Base-by-base conservation (phyloP, 2,113 vertebrate genomes). In the Aegotheles bennettii region DNA sequence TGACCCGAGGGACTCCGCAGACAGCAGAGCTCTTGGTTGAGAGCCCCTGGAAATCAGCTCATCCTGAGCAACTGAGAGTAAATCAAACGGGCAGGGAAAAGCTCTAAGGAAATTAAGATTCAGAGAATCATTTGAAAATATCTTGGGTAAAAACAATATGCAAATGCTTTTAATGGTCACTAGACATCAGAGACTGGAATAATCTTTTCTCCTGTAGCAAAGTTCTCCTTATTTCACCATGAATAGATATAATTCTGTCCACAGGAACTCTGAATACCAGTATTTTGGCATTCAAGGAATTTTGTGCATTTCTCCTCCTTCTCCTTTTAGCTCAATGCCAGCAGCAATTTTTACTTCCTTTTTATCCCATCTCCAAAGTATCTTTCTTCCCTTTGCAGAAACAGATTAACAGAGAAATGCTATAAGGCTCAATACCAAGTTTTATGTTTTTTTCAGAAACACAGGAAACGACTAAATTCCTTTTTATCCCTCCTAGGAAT, bases 401-500 rank as follows among this genome's bases (percentile, higher is more conserved):
- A 43, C 79, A 77, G 59, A 90, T 93, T 51, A 88, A 68, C 35
- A 59, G 83, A 70, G 71, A 90, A 92, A 90, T 75, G 43, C 64
- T 90, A 26, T 84, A 43, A 51, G 19, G 48, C 83, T 88, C 56
- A 29, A 51, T 88, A 54, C 29, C 51, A 63, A 89, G 63, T 45
- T 74, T 77, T 74, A 77, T 54, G 33, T 38, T 7, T 84, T 87
- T 89, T 91, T 65, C 68, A 86, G 69, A 57, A 84, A 74, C 60
- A 67, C 60, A 92, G 82, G 84, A 95, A 95, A 69, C 8, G 2
- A 35, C 69, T 77, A 42, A 61, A 95, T 92, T 91, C 56, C 36
- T 38, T 95, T 74, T 89, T 28, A 48, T 84, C 79, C 31, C 48
- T 97, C 63, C 92, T 87, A 89, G 90, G 83, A 97, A 48, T 20